These are phyloP conservation scores for Rhorus exstirpatorius DNA, from an alignment of 2,888 invertebrate genomes.

Conservation along the genomic window DNA sequence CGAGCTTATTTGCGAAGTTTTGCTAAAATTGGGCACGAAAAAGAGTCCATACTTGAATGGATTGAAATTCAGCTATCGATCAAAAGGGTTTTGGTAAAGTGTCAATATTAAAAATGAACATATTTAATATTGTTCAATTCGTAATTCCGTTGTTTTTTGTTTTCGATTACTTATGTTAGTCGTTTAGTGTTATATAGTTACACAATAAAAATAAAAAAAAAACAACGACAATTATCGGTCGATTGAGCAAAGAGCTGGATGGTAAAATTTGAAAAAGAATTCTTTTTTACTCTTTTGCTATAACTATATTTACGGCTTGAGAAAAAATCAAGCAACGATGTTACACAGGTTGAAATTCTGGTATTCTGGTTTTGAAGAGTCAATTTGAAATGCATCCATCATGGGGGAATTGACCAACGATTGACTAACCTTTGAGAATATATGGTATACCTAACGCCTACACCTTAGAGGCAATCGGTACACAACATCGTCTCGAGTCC, in stretches of 20 bases:
- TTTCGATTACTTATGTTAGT: too few species aligned
- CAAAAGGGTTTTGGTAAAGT: too few species aligned
- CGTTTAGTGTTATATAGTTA: too few species aligned
- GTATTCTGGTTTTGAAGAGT: conserved; percentile 1
- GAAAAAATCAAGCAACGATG: conserved; percentile 4
- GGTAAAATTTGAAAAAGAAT: too few species aligned
- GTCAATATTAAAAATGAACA: neutral
- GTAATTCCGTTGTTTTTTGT: too few species aligned
- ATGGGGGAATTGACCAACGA: neutral
- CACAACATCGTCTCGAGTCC: conserved; percentile 76
- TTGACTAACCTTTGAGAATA: conserved; percentile 74
- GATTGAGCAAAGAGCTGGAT: too few species aligned
- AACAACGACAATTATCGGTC: too few species aligned
- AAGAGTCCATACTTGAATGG: too few species aligned
- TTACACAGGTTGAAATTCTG: conserved; percentile 18
- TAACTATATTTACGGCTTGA: neutral
- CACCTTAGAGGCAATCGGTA: conserved; percentile 40
- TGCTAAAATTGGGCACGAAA: neutral
- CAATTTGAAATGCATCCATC: conserved; percentile 44
- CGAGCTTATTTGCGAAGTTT: too few species aligned
- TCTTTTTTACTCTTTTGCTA: too few species aligned
- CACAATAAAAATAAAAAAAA: too few species aligned
- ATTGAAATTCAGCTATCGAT: too few species aligned
- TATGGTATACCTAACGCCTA: conserved; percentile 61
- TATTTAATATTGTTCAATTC: neutral